These are phyloP conservation scores for Halcyon smyrnensis DNA, from an alignment of 2,797 vertebrate genomes.

Conservation along the genomic window DNA sequence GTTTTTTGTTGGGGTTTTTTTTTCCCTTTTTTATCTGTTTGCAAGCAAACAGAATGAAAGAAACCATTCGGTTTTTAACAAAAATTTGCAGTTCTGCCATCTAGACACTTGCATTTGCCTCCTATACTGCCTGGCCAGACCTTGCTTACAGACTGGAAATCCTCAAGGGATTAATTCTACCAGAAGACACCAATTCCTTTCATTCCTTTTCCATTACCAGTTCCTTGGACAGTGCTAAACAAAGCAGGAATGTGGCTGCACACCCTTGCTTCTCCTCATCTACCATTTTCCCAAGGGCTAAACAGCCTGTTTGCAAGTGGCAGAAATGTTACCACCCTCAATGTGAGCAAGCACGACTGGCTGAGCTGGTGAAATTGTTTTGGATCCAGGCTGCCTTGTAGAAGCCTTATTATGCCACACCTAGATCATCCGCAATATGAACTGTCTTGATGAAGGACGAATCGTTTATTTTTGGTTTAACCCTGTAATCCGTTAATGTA, in stretches of 20 bases:
- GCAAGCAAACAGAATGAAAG: not conserved
- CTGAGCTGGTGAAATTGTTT: not conserved
- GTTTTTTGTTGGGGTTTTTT: no score
- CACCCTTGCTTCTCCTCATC: not conserved
- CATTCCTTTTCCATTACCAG: constrained; percentile 31
- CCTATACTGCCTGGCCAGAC: not conserved
- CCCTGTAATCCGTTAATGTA: not conserved
- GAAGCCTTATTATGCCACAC: not conserved
- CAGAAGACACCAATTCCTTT: not conserved
- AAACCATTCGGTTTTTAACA: accelerated
- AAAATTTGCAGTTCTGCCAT: not conserved
- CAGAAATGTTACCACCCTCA: not conserved
- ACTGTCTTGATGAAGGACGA: constrained; percentile 22
- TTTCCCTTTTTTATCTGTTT: accelerated
- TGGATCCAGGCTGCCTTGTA: not conserved
- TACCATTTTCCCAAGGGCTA: not conserved
- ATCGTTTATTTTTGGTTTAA: constrained; percentile 31
- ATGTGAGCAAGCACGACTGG: not conserved
- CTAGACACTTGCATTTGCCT: not conserved
- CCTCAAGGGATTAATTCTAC: constrained; percentile 17
- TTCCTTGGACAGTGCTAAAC: not conserved
- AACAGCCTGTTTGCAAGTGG: not conserved
- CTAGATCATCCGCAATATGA: not conserved
- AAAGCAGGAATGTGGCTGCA: not conserved
- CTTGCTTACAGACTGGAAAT: not conserved